These are phyloP conservation scores for Catharus ustulatus DNA, from an alignment of 2,797 vertebrate species.

Conservation along the genomic window DNA sequence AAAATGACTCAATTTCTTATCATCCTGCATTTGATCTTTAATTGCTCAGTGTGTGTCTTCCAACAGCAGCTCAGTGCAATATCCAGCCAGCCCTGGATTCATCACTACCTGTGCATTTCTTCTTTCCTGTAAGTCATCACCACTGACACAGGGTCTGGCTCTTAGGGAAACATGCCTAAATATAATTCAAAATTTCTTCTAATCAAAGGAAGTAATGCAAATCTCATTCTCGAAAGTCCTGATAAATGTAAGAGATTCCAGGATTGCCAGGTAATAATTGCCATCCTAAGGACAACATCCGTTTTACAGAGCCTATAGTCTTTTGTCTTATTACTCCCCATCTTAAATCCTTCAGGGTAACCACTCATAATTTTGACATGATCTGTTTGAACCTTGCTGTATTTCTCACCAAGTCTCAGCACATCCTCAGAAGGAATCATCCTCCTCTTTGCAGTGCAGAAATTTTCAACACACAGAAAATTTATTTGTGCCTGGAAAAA, in stretches of 20 bases:
- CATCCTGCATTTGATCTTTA: not conserved
- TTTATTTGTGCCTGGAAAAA: not conserved
- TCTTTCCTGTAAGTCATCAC: not conserved
- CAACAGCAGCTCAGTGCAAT: not conserved
- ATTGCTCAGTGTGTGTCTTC: not conserved
- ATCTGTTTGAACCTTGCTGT: not conserved
- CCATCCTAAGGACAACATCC: not conserved
- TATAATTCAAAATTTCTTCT: not conserved
- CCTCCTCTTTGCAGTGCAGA: not conserved
- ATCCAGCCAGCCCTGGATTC: not conserved
- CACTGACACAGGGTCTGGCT: not conserved
- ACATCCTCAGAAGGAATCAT: not conserved
- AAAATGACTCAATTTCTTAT: rapidly evolving
- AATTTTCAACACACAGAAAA: not conserved
- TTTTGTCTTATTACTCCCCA: not conserved
- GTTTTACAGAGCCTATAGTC: not conserved
- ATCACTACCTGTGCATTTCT: not conserved
- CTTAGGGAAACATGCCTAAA: not conserved
- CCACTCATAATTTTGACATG: not conserved
- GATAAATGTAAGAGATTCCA: not conserved
- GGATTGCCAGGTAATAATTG: not conserved
- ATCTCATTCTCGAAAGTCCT: not conserved
- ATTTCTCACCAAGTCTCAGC: not conserved
- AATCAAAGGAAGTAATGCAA: not conserved
- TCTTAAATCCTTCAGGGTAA: not conserved